phyloP scores from a whole-genome alignment of 1,140 invertebrate species.

The Drosophila bocqueti region DNA sequence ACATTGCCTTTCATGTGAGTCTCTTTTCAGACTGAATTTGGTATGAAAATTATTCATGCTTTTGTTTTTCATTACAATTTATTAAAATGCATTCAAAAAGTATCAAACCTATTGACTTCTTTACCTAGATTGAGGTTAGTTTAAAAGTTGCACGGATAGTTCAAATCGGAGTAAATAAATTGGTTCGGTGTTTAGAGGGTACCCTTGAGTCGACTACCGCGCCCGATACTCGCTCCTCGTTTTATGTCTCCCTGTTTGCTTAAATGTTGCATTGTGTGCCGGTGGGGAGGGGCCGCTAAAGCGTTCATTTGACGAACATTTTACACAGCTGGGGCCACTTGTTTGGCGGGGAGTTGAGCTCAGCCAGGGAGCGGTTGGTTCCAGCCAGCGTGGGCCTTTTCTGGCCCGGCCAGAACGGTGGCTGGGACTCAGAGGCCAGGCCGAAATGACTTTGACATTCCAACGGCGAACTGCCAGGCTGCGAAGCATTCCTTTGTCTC shows the following conservation, averaged over 20 bases:
- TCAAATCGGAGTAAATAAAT: background rate
- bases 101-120: too few relatives aligned
- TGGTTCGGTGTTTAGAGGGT: background rate
- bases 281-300: slow-evolving; percentile 55
- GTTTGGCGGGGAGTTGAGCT: slow-evolving; percentile 31
- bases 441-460: slow-evolving; percentile 83
- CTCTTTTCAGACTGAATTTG: background rate
- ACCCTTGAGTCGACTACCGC: background rate
- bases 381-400: slow-evolving; percentile 28
- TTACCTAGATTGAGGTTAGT: background rate
- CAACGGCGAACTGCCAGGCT: slow-evolving; percentile 26
- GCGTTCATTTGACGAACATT: slow-evolving; percentile 82
- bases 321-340: slow-evolving; percentile 73
- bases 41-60: too few relatives aligned
- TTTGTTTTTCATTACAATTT: background rate
- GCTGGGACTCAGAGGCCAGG: slow-evolving; percentile 31
- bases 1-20: background rate
- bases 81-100: too few relatives aligned
- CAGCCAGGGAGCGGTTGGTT: background rate
- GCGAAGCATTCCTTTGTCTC: slow-evolving; percentile 51
- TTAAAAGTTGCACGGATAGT: background rate
- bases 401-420: slow-evolving; percentile 14
- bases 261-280: slow-evolving; percentile 80
- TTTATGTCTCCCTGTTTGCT: slow-evolving; percentile 58
- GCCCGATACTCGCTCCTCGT: slow-evolving; percentile 10